Evolutionary conservation across 1,140 invertebrate genomes (phyloP).

Genomic region (Oppia nitens): DNA sequence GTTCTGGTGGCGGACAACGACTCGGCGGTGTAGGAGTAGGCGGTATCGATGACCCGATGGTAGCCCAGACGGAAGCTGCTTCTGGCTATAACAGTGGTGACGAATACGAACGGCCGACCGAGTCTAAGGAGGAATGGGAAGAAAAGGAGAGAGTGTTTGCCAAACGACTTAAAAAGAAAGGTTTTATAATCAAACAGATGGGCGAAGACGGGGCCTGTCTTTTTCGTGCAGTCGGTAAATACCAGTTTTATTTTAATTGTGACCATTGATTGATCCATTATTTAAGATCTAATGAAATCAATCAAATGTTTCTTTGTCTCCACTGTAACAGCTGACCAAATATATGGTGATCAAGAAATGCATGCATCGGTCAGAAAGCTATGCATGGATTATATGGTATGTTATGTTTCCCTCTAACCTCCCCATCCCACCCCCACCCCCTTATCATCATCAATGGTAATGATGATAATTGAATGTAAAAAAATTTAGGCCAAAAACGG

Average conservation of each 20-base stretch:
- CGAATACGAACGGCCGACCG: slow-evolving; percentile 44
- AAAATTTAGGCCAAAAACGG: slow-evolving; percentile 49
- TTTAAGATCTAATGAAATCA: no score
- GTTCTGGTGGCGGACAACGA: slow-evolving; percentile 17
- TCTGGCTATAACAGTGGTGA: slow-evolving; percentile 57
- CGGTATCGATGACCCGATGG: slow-evolving; percentile 14
- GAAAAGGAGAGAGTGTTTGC: slow-evolving; percentile 50
- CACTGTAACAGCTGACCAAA: slow-evolving; percentile 52
- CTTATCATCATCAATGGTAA: no score
- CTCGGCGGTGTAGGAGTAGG: slow-evolving; percentile 17
- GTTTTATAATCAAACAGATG: slow-evolving; percentile 70
- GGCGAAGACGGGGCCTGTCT: slow-evolving; percentile 82
- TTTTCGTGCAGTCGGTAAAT: slow-evolving; percentile 66
- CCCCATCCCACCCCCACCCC: slow-evolving; percentile 2
- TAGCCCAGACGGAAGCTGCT: slow-evolving; percentile 26
- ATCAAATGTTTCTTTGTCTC: slow-evolving; percentile 1
- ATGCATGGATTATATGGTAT: slow-evolving; percentile 85
- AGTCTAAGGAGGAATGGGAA: slow-evolving; percentile 26
- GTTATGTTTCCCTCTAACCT: slow-evolving; percentile 22
- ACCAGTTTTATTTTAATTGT: no score
- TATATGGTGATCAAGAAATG: slow-evolving; percentile 86
- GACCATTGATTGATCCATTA: slow-evolving; percentile 20
- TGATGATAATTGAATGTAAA: slow-evolving; percentile 20
- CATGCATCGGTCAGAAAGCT: slow-evolving; percentile 62
- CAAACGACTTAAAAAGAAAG: slow-evolving; percentile 50